These are phyloP conservation scores for Vultur gryphus DNA, from an alignment of 2,797 vertebrate genomes.

Conservation along the genomic window DNA sequence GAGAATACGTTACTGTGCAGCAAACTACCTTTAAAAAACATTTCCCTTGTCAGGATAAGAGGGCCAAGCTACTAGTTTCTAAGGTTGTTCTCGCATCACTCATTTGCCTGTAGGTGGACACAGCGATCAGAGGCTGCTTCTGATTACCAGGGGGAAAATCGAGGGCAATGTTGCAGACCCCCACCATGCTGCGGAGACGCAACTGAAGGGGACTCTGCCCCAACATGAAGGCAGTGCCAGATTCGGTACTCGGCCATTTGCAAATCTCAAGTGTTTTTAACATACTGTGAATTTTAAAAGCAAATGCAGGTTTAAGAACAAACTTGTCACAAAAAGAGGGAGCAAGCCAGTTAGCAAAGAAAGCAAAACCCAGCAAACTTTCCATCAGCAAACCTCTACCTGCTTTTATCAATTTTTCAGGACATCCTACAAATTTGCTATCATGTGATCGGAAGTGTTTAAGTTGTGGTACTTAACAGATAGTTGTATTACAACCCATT, in stretches of 20 bases:
- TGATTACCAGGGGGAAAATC: neutral
- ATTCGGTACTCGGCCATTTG: neutral
- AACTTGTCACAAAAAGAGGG: neutral
- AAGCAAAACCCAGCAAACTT: neutral
- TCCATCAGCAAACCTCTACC: neutral
- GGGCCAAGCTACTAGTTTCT: neutral
- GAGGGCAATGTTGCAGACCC: fast-evolving
- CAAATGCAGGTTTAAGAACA: neutral
- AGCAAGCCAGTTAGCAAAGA: neutral
- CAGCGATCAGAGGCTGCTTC: neutral
- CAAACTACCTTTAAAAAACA: neutral
- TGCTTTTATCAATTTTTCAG: neutral
- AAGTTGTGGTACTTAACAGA: neutral
- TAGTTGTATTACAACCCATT: neutral
- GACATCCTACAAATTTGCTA: neutral
- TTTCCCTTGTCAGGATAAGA: neutral
- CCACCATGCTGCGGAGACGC: fast-evolving
- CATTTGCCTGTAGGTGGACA: fast-evolving
- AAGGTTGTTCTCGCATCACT: neutral
- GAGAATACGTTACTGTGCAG: fast-evolving
- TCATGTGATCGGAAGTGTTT: neutral
- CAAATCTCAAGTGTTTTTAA: neutral
- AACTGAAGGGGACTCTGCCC: neutral
- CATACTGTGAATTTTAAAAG: neutral
- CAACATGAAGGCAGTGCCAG: neutral